phyloP scores from a whole-genome alignment of 2,797 vertebrate species.

The Chaenodraco wilsoni region DNA sequence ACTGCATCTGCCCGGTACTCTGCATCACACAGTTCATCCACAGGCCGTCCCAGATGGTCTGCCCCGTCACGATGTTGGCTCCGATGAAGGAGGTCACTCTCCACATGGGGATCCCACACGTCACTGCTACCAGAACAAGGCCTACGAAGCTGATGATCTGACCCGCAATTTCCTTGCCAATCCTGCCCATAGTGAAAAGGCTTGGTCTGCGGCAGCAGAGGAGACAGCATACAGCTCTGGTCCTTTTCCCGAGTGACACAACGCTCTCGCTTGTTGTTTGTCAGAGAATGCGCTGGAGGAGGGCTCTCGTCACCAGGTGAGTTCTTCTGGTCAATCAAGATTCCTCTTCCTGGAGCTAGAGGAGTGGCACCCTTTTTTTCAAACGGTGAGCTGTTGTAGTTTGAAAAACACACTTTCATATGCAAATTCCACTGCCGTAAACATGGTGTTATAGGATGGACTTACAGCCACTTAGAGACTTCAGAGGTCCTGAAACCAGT shows the following conservation, averaged over 20 bases:
- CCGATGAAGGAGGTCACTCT: slow-evolving; percentile 81
- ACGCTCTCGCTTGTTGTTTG: slow-evolving; percentile 43
- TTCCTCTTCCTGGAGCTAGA: slow-evolving; percentile 58
- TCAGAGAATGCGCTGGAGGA: slow-evolving; percentile 54
- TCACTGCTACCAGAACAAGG: slow-evolving; percentile 71
- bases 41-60: slow-evolving; percentile 85
- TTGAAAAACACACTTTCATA: slow-evolving; percentile 20
- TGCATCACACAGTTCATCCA: slow-evolving; percentile 89
- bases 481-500: slow-evolving; percentile 17
- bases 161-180: slow-evolving; percentile 78
- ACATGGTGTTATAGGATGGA: neutral
- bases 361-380: slow-evolving; percentile 51
- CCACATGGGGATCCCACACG: slow-evolving; percentile 84
- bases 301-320: slow-evolving; percentile 47
- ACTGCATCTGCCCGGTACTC: slow-evolving; percentile 88
- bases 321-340: slow-evolving; percentile 75
- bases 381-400: slow-evolving; percentile 26
- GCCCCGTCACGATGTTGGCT: slow-evolving; percentile 85
- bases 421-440: slow-evolving; percentile 3
- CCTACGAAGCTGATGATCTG: slow-evolving; percentile 80
- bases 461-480: neutral
- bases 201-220: slow-evolving; percentile 29
- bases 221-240: slow-evolving; percentile 19
- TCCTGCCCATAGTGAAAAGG: slow-evolving; percentile 77
- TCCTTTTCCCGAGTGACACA: slow-evolving; percentile 13